Evolutionary conservation across 2,888 invertebrate genomes (phyloP).

Genomic region (Hypolimnas misippus): DNA sequence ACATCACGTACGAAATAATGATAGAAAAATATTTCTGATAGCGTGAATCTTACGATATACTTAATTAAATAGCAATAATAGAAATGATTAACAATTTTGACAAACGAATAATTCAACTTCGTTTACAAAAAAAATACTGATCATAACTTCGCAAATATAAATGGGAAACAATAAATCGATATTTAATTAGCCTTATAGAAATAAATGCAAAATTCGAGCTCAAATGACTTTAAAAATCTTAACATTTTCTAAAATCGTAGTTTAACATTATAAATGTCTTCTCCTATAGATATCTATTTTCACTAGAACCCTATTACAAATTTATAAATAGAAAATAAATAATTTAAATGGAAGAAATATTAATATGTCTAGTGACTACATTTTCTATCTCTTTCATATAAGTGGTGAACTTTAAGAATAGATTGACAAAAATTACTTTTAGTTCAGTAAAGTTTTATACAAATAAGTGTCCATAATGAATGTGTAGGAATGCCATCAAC

Average conservation of each 20-base stretch:
- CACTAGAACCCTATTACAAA: slow-evolving; percentile 7
- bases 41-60: neutral
- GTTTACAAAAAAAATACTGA: neutral
- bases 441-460: slow-evolving; percentile 12
- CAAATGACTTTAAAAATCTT: slow-evolving; percentile 13
- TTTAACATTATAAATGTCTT: slow-evolving; percentile 24
- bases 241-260: slow-evolving; percentile 26
- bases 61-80: neutral
- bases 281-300: slow-evolving; percentile 24
- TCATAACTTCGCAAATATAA: neutral
- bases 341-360: neutral
- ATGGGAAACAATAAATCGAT: slow-evolving; percentile 24
- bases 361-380: slow-evolving; percentile 3
- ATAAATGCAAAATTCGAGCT: slow-evolving; percentile 28
- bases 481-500: slow-evolving; percentile 39
- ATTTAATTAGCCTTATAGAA: slow-evolving; percentile 27
- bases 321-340: neutral
- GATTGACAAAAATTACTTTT: slow-evolving; percentile 5
- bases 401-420: neutral
- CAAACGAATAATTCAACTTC: neutral
- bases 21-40: neutral
- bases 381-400: slow-evolving; percentile 9
- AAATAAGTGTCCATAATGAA: slow-evolving; percentile 30
- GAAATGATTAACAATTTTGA: neutral
- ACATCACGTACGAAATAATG: slow-evolving; percentile 1